Conservation (phyloP, 1,140 invertebrate genomes). For the Anastrepha ludens region DNA sequence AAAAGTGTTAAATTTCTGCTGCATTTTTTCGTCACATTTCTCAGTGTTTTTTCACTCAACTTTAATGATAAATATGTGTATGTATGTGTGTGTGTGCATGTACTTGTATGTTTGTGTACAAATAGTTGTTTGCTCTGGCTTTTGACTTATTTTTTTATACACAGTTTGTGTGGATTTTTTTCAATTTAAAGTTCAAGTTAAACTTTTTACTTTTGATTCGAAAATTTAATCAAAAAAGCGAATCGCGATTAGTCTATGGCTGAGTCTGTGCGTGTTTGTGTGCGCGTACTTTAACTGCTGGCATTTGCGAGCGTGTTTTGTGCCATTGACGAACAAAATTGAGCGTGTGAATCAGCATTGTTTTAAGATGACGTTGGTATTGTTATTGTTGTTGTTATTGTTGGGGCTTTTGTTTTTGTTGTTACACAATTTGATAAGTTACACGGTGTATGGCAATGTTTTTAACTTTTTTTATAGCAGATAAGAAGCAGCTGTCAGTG, state of each 20-base stretch:
- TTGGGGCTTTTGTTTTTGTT: neutral
- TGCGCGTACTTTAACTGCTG: neutral
- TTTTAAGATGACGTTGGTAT: neutral
- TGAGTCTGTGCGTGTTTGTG: neutral
- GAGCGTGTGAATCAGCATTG: conserved; percentile 40
- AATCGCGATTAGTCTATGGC: neutral
- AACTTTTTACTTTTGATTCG: conserved; percentile 36
- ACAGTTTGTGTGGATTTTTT: neutral
- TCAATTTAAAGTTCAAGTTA: neutral
- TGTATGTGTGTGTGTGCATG: neutral
- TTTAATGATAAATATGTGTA: neutral
- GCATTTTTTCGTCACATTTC: conserved; percentile 21
- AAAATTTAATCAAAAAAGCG: conserved; percentile 16
- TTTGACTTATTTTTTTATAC: neutral
- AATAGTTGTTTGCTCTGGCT: neutral
- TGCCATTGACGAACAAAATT: neutral
- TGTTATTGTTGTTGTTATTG: neutral
- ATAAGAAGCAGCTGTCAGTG: too few relatives aligned
- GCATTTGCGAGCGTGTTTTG: neutral
- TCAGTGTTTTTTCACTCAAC: neutral
- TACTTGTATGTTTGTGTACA: neutral
- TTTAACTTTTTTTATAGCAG: neutral
- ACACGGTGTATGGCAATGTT: neutral
- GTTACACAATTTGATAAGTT: conserved; percentile 14
- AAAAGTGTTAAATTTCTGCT: conserved; percentile 6